These are phyloP conservation scores for Heliconius cydno DNA, from an alignment of 2,888 invertebrate genomes.

Conservation along the genomic window DNA sequence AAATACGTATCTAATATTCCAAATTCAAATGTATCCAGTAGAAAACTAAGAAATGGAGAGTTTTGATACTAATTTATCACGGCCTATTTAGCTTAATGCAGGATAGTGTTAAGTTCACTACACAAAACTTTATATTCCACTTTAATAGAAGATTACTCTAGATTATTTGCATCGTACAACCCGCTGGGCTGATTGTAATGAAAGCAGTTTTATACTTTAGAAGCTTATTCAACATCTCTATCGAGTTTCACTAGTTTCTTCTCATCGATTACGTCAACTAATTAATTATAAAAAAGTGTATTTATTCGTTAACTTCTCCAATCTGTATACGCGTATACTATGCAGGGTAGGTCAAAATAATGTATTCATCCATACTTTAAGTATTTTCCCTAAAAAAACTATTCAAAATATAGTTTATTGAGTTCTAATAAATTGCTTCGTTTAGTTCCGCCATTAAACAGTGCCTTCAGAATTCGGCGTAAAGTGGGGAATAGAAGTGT, in stretches of 20 bases:
- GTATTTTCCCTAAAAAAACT: too few species aligned
- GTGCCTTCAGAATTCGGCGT: too few species aligned
- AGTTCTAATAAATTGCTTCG: too few species aligned
- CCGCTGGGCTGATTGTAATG: constrained; percentile 23
- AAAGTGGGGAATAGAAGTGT: too few species aligned
- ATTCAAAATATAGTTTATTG: too few species aligned
- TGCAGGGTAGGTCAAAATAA: too few species aligned
- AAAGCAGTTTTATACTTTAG: constrained; percentile 13
- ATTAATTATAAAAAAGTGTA: not conserved
- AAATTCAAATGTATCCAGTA: too few species aligned
- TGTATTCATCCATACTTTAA: too few species aligned
- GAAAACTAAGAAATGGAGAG: too few species aligned
- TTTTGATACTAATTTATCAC: too few species aligned
- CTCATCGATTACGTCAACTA: not conserved
- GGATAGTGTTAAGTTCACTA: not conserved
- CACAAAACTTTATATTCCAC: not conserved
- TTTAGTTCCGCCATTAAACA: too few species aligned
- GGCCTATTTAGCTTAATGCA: not conserved
- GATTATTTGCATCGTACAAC: not conserved
- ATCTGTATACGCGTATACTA: not conserved
- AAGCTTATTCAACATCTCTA: constrained; percentile 21
- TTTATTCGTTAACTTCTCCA: not conserved
- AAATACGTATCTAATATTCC: too few species aligned
- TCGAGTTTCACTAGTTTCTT: constrained; percentile 6
- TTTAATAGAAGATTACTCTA: not conserved